Evolutionary conservation across 2,888 invertebrate genomes (phyloP).

Genomic region (Falcaria lacertinaria): DNA sequence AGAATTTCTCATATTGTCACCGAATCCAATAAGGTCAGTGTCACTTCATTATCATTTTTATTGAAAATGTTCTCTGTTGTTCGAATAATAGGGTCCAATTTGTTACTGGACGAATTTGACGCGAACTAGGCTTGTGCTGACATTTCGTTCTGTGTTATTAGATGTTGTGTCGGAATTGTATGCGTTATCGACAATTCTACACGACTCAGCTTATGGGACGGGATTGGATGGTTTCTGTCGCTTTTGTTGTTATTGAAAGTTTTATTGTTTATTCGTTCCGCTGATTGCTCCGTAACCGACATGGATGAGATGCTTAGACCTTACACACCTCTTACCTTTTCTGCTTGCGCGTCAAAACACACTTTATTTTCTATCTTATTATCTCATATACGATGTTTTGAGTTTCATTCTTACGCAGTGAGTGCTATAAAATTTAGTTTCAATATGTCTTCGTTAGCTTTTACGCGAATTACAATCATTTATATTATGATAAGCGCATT

Average conservation of each 20-base stretch:
- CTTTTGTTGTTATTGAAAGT: constrained; percentile 35
- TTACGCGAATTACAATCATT: no score
- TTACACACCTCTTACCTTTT: no score
- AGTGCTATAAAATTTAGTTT: no score
- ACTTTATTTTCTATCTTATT: no score
- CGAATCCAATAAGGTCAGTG: constrained; percentile 21
- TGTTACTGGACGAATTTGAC: constrained; percentile 5
- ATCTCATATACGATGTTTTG: no score
- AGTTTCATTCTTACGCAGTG: no score
- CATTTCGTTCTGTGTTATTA: constrained; percentile 37
- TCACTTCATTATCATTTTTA: constrained; percentile 14
- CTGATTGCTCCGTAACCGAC: constrained; percentile 5
- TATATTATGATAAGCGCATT: no score
- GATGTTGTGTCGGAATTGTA: constrained; percentile 39
- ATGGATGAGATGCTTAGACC: no score
- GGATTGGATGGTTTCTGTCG: constrained; percentile 30
- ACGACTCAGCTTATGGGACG: constrained; percentile 25
- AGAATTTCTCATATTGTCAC: constrained; percentile 39
- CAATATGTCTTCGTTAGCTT: no score
- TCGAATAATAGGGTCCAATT: constrained; percentile 15
- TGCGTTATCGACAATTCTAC: constrained; percentile 38
- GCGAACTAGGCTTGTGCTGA: constrained; percentile 40
- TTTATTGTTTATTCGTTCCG: constrained; percentile 19
- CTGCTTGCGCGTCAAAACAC: no score
- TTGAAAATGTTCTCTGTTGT: constrained; percentile 12